These are phyloP conservation scores for Drosophila bunnanda DNA, from an alignment of 2,888 invertebrate species.

Conservation along the genomic window DNA sequence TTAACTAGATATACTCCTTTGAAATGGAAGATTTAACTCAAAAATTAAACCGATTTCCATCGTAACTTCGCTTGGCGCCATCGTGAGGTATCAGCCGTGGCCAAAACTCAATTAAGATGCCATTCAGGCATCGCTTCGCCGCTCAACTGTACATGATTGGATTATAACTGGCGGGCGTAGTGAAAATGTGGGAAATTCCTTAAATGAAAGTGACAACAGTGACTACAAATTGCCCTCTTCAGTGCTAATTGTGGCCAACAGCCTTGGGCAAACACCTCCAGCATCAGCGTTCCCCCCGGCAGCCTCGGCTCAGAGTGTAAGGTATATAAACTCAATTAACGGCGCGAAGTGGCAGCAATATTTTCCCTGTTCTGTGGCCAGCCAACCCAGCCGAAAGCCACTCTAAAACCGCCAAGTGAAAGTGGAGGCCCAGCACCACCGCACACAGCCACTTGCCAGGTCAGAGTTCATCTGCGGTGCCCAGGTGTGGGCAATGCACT, in stretches of 20 bases:
- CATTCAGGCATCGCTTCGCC: slow-evolving; percentile 30
- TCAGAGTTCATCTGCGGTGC: slow-evolving; percentile 65
- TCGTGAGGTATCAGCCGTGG: background rate
- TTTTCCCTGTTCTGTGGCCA: slow-evolving; percentile 53
- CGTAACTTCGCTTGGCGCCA: background rate
- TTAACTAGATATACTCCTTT: background rate
- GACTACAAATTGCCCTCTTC: slow-evolving; percentile 26
- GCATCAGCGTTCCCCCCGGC: slow-evolving; percentile 6
- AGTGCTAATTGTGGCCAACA: slow-evolving; percentile 59
- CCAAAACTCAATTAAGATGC: slow-evolving; percentile 46
- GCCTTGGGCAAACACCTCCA: slow-evolving; percentile 16
- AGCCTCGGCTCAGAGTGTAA: slow-evolving; percentile 42
- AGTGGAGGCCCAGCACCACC: slow-evolving; percentile 55
- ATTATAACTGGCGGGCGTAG: slow-evolving; percentile 45
- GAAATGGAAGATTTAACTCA: background rate
- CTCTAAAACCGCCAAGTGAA: slow-evolving; percentile 64
- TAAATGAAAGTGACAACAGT: slow-evolving; percentile 72
- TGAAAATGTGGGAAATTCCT: slow-evolving; percentile 68
- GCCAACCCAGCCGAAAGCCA: slow-evolving; percentile 35
- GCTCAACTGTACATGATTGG: slow-evolving; percentile 70
- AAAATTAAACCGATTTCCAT: background rate
- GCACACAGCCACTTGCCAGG: slow-evolving; percentile 50
- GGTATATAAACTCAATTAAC: slow-evolving; percentile 68
- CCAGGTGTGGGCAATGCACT: slow-evolving; percentile 54
- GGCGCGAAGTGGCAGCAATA: slow-evolving; percentile 31